Conservation (phyloP, 2,888 invertebrate genomes). For the Lysandra bellargus region DNA sequence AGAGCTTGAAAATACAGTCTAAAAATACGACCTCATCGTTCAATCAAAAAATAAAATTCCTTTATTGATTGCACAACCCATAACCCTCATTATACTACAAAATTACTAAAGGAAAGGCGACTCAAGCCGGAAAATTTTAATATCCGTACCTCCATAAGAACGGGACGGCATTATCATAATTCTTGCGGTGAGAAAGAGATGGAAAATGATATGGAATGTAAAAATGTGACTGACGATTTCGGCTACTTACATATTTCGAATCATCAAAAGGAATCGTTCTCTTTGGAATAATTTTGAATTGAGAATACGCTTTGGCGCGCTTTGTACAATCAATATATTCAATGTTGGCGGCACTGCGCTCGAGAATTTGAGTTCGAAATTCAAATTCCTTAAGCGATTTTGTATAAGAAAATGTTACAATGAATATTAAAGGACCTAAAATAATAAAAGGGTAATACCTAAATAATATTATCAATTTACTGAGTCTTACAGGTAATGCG, state of each 20-base stretch:
- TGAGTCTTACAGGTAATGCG: no score
- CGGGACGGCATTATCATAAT: constrained; percentile 52
- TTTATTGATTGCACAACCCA: constrained; percentile 76
- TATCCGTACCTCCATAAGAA: constrained; percentile 68
- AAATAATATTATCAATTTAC: no score
- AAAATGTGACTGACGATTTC: constrained; percentile 72
- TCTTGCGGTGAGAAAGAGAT: constrained; percentile 35
- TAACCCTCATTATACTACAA: constrained; percentile 73
- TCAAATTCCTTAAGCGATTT: constrained; percentile 37
- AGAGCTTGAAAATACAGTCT: neutral
- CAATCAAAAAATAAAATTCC: constrained; percentile 37
- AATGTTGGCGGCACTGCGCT: constrained; percentile 70
- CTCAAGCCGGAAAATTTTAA: constrained; percentile 74
- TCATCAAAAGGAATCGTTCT: constrained; percentile 75
- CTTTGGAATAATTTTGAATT: constrained; percentile 77
- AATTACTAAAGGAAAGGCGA: constrained; percentile 75
- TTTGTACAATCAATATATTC: constrained; percentile 81
- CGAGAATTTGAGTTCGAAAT: constrained; percentile 57
- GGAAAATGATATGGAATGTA: constrained; percentile 49
- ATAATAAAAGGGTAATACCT: no score
- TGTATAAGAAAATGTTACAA: neutral
- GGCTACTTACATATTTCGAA: constrained; percentile 79
- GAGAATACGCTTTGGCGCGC: constrained; percentile 79
- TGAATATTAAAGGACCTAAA: neutral
- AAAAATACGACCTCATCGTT: neutral